Evolutionary conservation across 2,797 vertebrate species (phyloP).

Genomic region (Scyliorhinus canicula): DNA sequence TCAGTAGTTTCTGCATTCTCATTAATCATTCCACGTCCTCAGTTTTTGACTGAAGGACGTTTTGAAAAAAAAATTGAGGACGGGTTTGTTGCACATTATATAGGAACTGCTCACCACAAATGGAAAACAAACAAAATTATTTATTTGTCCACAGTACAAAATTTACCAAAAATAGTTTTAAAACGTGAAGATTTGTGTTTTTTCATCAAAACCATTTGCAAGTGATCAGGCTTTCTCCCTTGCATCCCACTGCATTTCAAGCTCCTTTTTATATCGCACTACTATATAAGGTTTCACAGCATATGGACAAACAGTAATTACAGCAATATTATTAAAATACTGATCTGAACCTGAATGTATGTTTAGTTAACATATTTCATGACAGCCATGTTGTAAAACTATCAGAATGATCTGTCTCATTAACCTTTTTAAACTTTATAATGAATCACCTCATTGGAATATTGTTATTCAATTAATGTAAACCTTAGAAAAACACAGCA

Average conservation of each 20-base stretch:
- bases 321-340: background rate
- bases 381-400: background rate
- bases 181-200: background rate
- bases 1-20: background rate
- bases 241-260: background rate
- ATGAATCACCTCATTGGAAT: background rate
- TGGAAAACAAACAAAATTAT: background rate
- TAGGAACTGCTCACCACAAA: no score
- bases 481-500: background rate
- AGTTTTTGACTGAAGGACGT: constrained; percentile 26
- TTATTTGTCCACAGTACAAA: background rate
- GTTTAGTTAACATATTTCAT: background rate
- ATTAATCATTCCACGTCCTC: constrained; percentile 31
- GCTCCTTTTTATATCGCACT: background rate
- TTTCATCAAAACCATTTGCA: background rate
- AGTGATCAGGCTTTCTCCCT: background rate
- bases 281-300: background rate
- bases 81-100: background rate
- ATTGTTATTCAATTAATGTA: background rate
- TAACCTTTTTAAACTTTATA: background rate
- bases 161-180: background rate
- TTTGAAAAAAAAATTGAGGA: background rate
- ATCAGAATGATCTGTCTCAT: background rate
- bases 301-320: background rate
- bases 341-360: background rate